These are phyloP conservation scores for Melopsittacus undulatus DNA, from an alignment of 2,797 vertebrate species.

Conservation along the genomic window DNA sequence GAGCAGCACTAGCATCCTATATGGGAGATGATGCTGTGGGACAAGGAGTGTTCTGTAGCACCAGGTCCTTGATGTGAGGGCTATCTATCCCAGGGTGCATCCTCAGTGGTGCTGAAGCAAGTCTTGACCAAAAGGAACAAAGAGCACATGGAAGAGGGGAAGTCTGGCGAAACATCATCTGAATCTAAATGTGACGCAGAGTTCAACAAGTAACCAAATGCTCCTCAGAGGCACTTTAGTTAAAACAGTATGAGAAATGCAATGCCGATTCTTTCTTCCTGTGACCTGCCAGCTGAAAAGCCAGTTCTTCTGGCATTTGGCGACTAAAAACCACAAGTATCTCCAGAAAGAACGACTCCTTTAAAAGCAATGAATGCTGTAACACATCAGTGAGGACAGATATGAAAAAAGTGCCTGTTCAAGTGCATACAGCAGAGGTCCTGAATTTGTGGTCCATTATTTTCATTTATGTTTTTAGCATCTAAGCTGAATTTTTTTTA, in stretches of 20 bases:
- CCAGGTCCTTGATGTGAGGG: fast-evolving
- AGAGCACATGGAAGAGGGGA: not conserved
- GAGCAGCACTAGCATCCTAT: not conserved
- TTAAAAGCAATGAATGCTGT: conserved; percentile 48
- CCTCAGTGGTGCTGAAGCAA: not conserved
- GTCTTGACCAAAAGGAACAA: not conserved
- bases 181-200: not conserved
- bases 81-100: not conserved
- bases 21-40: not conserved
- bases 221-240: conserved; percentile 8
- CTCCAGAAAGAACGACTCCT: conserved; percentile 50
- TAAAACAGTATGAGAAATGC: not conserved
- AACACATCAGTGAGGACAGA: conserved; percentile 19
- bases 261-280: conserved; percentile 35
- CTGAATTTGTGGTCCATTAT: conserved; percentile 11
- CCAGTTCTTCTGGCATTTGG: conserved; percentile 42
- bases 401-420: conserved; percentile 34
- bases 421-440: conserved; percentile 11
- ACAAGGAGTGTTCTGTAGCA: not conserved
- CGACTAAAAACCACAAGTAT: conserved; percentile 32
- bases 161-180: not conserved
- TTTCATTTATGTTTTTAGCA: conserved; percentile 15
- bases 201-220: not conserved
- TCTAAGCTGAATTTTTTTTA: not conserved
- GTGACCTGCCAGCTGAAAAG: conserved; percentile 38